Base-by-base conservation (phyloP, 2,797 vertebrate genomes). In the Lagodon rhomboides region DNA sequence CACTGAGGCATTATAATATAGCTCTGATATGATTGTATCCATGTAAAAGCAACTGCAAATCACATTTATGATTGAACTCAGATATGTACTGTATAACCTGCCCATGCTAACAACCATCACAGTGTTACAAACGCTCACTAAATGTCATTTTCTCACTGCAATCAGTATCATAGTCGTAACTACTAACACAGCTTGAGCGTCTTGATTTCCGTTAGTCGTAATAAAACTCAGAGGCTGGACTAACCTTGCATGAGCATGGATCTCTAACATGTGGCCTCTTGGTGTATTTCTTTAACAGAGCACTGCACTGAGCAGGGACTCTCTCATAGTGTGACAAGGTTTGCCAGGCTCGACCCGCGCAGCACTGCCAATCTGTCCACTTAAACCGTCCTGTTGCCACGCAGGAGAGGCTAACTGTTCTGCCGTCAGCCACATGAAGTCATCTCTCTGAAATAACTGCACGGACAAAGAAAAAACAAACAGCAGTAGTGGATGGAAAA, bases 281-380 rank as follows among this genome's bases (percentile, higher is more conserved):
- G 88, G 83, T 96, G 90, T 95, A 89, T 95, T 92, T 89, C 87
- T 78, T 93, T 93, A 92, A 95, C 95, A 96, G 96, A 95, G 91
- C 91, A 80, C 88, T 79, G 93, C 94, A 77, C 94, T 93, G 94
- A 95, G 95, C 94, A 95, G 95, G 86, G 95, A 92, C 82, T 91
- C 95, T 87, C 94, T 96, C 86, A 91, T 95, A 92, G 95, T 96
- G 91, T 96, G 95, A 96, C 75, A 25, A 47, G 72, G 78, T 71
- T 62, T 73, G 70, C 72, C 75, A 71, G 85, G 78, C 66, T 83
- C 73, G n/a, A 74, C 79, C 70, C 38, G 60, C 82, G 75, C 76
- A 41, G 43, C 80, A 23, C 87, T 59, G 75, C 85, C 82, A 23
- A 5, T 66, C 76, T 53, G 25, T 63, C 79, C 76, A 23, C 63